phyloP scores from a whole-genome alignment of 2,797 vertebrate species.

The Rhodeus uyekii region DNA sequence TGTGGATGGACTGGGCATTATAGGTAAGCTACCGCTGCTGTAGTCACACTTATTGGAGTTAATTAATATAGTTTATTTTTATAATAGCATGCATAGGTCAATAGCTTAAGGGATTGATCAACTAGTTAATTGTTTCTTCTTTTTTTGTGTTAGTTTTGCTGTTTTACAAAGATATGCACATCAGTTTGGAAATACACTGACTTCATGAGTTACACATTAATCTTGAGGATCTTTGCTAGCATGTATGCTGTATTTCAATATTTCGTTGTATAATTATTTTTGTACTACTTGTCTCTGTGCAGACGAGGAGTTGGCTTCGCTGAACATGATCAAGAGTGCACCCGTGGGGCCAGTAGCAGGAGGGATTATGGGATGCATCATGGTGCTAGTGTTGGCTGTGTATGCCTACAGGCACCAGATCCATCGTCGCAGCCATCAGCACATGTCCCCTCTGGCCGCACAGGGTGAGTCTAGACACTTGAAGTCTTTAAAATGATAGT shows the following conservation, averaged over 20 bases:
- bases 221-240: background rate
- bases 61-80: background rate
- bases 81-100: background rate
- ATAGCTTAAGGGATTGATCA: background rate
- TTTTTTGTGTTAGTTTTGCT: background rate
- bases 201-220: constrained; percentile 1
- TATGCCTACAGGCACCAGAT: constrained; percentile 98
- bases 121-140: background rate
- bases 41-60: background rate
- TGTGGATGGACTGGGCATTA: constrained; percentile 85
- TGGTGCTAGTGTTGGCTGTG: constrained; percentile 95
- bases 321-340: constrained; percentile 98
- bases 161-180: background rate
- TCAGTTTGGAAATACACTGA: background rate
- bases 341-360: constrained; percentile 96
- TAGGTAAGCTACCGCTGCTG: constrained; percentile 77
- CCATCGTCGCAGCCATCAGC: constrained; percentile 95
- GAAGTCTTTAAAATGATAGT: too few species aligned
- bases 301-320: constrained; percentile 93
- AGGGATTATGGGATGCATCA: constrained; percentile 98
- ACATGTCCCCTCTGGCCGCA: constrained; percentile 97
- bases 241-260: background rate
- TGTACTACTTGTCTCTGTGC: constrained; percentile 26
- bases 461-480: constrained; percentile 83
- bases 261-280: background rate